Base-by-base conservation (phyloP, 2,797 vertebrate genomes). In the Poecilia gillii region DNA sequence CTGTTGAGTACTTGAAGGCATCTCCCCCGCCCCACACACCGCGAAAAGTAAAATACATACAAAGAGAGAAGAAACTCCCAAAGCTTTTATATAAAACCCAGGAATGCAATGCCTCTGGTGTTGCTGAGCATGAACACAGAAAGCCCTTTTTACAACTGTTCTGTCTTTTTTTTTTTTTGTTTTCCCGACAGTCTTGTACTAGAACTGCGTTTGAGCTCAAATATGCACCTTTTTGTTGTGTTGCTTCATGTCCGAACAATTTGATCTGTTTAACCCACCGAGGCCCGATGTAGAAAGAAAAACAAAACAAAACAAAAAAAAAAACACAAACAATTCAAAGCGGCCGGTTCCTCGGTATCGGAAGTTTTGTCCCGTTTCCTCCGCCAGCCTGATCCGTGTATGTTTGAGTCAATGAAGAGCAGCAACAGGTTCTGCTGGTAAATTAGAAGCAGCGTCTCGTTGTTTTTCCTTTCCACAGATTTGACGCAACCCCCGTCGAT, bases 91-190 rank as follows among this genome's bases (percentile, higher is more conserved):
- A 95, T 85, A 94, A 95, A 95, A 95, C 91, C 87, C 92, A 95
- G 95, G 94, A 96, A 95, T 93, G 93, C 92, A 92, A 91, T 93
- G 94, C 92, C 92, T 95, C 93, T 85, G 92, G 91, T 92, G 91
- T 92, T 88, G 88, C 92, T 91, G 91, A 95, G 94, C 94, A 74
- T 89, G 91, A 95, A 95, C 93, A 94, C 92, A 94, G 92, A 96
- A 96, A 96, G 95, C 95, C 95, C 95, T 96, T 96, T 96, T 94
- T 94, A 95, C 92, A 95, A 68, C 84, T 80, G 78, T 82, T 81
- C 73, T 82, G 31, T 72, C 25, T 73, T 81, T 86, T 85, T 81
- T 86, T 85, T 83, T 84, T 73, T 87, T 77, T 87, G 89, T 88
- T 91, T 88, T 41, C 39, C 39, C 9, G 85, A 90, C 90, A 94